Evolutionary conservation across 1,140 invertebrate genomes (phyloP), one percentile per base, ranked within the genome.

Genomic region (Drosophila lini): DNA sequence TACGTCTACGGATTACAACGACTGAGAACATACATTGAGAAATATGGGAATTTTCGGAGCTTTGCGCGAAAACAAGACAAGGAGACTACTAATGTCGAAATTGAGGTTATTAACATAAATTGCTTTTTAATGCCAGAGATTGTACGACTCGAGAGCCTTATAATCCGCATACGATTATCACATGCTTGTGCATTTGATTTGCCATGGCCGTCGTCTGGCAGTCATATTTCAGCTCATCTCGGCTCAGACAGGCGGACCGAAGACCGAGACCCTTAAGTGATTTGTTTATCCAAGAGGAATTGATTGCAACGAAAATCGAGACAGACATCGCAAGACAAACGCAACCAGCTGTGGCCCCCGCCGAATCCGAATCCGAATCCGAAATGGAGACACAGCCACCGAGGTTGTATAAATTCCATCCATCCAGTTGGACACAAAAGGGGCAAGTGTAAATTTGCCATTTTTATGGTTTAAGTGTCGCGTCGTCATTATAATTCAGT

Each of bases 211-310:
- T 34, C 11, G 50, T 53, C 65, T 69, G 68, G 36, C 65, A 70
- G 68, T 48, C 52, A 58, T 70, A 71, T 56, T 57, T 71, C 64
- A 58, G 64, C 28, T 34, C 60, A 48, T 65, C 63, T 40, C 16
- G 57, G 44, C 57, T 19, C 45, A 44, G 34, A 57, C 38, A n/a
- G 47, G 15, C 32, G 2, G 32, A 52, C 48, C 48, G 28, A 38
- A 42, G 4, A 31, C 25, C 25, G n/a, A 10, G 45, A 57, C 60
- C 62, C 58, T 22, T 78, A 74, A 78, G 69, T 68, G 60, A 78
- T 78, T 74, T 81, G 80, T 82, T 78, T 74, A 82, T 58, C 78
- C 74, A 78, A 81, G 59, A 50, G 74, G 80, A 81, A 81, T 81
- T 81, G 74, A 81, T 74, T 81, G 44, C 61, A 45, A 65, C 52